Percentiles rank a stretch among this genome's conserved stretches.
phyloP scores from a whole-genome alignment of 2,113 vertebrate genomes.

The Sinocyclocheilus grahami region DNA sequence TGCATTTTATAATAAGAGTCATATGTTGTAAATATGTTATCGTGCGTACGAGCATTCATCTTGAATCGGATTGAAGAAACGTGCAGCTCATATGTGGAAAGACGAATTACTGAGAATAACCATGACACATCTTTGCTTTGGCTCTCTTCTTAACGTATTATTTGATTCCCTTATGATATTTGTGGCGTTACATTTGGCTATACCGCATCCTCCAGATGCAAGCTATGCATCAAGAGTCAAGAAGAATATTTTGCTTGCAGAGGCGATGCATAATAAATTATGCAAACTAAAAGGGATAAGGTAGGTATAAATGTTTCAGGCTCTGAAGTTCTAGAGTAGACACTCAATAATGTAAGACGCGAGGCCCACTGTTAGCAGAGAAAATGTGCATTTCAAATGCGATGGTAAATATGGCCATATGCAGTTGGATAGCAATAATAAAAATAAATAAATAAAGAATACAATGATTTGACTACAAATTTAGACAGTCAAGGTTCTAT shows the following conservation, averaged over 20 bases:
- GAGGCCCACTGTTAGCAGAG: not conserved
- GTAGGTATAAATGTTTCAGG: not conserved
- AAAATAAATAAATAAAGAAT: not conserved
- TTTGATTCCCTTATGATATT: not conserved
- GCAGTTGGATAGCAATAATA: no score
- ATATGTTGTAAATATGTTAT: conserved; percentile 74
- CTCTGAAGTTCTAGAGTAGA: not conserved
- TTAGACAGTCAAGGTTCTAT: no score
- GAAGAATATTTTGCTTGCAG: not conserved
- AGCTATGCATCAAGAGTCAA: not conserved
- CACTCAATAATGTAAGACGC: not conserved
- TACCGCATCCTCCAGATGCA: not conserved
- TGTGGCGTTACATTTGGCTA: not conserved
- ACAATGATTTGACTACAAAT: not conserved
- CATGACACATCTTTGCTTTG: conserved; percentile 1
- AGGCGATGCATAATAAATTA: not conserved
- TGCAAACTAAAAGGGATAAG: conserved; percentile 10
- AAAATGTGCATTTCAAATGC: not conserved
- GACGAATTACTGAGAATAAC: conserved; percentile 10
- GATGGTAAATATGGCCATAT: not conserved
- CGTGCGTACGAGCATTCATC: conserved; percentile 55
- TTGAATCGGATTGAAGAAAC: conserved; percentile 57
- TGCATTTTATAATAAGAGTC: conserved; percentile 58
- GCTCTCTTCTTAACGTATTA: not conserved
- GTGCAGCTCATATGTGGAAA: conserved; percentile 56